These are phyloP conservation scores for Stegodyphus dumicola DNA, from an alignment of 1,140 invertebrate genomes.

Conservation along the genomic window DNA sequence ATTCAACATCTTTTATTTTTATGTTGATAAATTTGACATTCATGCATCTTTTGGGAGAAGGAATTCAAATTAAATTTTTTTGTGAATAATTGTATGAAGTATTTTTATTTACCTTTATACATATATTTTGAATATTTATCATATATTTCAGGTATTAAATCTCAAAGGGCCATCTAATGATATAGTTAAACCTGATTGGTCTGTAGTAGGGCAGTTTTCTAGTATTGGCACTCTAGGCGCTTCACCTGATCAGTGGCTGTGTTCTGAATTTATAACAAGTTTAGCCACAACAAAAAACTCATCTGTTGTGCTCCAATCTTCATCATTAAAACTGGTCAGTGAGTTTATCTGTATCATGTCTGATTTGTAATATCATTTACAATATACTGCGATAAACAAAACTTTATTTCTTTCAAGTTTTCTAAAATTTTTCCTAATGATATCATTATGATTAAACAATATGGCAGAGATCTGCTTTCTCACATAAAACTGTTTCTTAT, in stretches of 20 bases:
- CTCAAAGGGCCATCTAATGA: constrained; percentile 65
- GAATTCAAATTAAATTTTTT: not conserved
- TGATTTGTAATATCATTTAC: too few relatives aligned
- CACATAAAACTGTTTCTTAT: not conserved
- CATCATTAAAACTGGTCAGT: constrained; percentile 67
- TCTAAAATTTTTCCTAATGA: too few relatives aligned
- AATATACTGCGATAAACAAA: too few relatives aligned
- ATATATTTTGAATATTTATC: not conserved
- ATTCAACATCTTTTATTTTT: too few relatives aligned
- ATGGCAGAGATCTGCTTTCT: too few relatives aligned
- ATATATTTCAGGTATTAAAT: constrained; percentile 65
- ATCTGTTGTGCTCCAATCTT: constrained; percentile 6
- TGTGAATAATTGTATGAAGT: not conserved
- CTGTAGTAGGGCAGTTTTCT: constrained; percentile 85
- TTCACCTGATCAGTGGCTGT: constrained; percentile 77
- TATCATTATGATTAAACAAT: too few relatives aligned
- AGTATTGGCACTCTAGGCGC: constrained; percentile 88
- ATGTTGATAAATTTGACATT: too few relatives aligned
- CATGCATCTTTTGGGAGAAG: constrained; percentile 63
- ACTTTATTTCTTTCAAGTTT: too few relatives aligned
- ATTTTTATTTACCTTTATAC: not conserved
- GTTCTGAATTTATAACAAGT: constrained; percentile 75
- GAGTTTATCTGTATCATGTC: too few relatives aligned
- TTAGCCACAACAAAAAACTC: constrained; percentile 66
- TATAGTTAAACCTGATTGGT: constrained; percentile 72